Conservation (phyloP, 2,888 invertebrate genomes). For the Choreutis nemorana region DNA sequence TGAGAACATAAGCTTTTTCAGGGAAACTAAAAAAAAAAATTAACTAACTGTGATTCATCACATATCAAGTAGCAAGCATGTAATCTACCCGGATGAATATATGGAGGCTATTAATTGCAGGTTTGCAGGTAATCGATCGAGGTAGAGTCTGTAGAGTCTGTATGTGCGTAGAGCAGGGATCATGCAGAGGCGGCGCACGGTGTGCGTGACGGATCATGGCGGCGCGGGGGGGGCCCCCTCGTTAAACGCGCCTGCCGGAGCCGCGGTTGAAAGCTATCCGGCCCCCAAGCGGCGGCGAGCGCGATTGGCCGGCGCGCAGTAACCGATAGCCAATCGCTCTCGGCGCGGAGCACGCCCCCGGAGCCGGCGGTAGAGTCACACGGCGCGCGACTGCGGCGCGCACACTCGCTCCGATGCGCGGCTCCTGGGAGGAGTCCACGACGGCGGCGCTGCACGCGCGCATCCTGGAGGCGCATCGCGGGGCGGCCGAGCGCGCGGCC, state of each 20-base stretch:
- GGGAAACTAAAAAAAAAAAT: too few species aligned
- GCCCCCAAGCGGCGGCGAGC: slow-evolving; percentile 42
- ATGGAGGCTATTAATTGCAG: slow-evolving; percentile 61
- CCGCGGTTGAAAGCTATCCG: slow-evolving; percentile 57
- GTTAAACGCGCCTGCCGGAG: slow-evolving; percentile 60
- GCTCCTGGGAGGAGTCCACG: slow-evolving; percentile 64
- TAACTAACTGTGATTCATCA: too few species aligned
- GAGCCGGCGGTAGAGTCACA: slow-evolving; percentile 26
- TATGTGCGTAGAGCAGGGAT: slow-evolving; percentile 11
- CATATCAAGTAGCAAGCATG: slow-evolving; percentile 39
- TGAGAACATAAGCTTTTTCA: too few species aligned
- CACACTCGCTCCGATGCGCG: slow-evolving; percentile 65
- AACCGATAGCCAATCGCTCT: slow-evolving; percentile 56
- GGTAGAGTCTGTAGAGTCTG: slow-evolving; percentile 17
- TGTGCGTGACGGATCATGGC: slow-evolving; percentile 63
- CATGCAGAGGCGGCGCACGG: slow-evolving; percentile 21
- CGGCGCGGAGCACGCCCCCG: slow-evolving; percentile 22
- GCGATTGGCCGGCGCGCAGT: slow-evolving; percentile 51
- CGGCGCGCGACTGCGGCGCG: slow-evolving; percentile 53
- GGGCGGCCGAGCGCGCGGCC: slow-evolving; percentile 69
- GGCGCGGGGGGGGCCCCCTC: slow-evolving; percentile 57
- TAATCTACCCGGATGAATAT: slow-evolving; percentile 53
- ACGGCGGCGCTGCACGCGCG: slow-evolving; percentile 82
- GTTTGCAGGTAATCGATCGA: slow-evolving; percentile 59
- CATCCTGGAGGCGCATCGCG: slow-evolving; percentile 97